phyloP scores from a whole-genome alignment of 2,888 invertebrate genomes.

The Stegophylla sp. region DNA sequence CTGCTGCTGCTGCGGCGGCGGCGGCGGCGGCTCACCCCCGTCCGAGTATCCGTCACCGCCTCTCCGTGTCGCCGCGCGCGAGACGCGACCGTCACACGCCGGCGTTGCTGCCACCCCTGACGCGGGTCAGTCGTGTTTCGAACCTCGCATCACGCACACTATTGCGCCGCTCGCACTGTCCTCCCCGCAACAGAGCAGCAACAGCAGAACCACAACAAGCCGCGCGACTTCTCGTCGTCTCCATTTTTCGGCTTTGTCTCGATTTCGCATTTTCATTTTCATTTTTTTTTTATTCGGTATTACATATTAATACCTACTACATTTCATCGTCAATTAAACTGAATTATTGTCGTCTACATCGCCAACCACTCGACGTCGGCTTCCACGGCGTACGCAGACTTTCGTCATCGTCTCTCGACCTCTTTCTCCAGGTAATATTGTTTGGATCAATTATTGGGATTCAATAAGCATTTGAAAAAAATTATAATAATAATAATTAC shows the following conservation, averaged over 20 bases:
- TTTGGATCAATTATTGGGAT: too few species aligned
- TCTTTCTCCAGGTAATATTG: too few species aligned
- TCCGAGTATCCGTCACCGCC: background rate
- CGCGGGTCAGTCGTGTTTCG: conserved; percentile 51
- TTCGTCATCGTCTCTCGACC: too few species aligned
- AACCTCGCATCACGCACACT: conserved; percentile 51
- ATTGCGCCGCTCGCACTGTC: background rate
- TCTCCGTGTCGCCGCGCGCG: background rate
- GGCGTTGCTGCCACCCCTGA: conserved; percentile 39
- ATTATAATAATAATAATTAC: too few species aligned
- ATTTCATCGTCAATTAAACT: background rate
- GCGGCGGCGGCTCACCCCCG: conserved; percentile 38
- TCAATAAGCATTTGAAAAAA: too few species aligned
- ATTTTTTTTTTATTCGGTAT: background rate
- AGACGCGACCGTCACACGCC: conserved; percentile 2
- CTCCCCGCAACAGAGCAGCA: background rate
- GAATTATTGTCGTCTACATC: background rate
- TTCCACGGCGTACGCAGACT: too few species aligned
- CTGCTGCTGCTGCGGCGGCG: conserved; percentile 3
- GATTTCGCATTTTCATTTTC: background rate
- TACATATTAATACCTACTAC: too few species aligned
- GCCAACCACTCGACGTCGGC: too few species aligned
- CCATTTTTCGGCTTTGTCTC: background rate
- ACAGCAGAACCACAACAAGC: background rate
- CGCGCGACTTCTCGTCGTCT: background rate